Percentiles rank a stretch among this genome's conserved stretches.
Evolutionary conservation across 2,797 vertebrate species (phyloP).

Genomic region (Clarias laeviceps): DNA sequence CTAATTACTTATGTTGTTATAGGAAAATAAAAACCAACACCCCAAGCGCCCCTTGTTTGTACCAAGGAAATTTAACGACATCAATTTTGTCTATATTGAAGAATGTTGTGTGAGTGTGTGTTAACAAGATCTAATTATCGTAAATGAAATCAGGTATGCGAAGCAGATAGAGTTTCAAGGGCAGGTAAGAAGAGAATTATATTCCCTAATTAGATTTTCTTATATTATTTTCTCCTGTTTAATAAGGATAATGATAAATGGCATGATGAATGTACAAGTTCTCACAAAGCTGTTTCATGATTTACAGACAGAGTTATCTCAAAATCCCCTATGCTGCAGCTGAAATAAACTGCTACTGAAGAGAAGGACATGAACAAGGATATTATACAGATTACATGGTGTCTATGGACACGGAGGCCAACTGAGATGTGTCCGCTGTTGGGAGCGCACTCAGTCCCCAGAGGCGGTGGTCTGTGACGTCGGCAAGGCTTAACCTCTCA

Average conservation of each 20-base stretch:
- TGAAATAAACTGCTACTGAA: neutral
- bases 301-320: neutral
- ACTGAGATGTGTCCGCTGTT: neutral
- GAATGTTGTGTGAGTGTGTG: neutral
- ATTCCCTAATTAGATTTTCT: slow-evolving; percentile 16
- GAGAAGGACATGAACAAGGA: too few relatives aligned
- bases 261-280: neutral
- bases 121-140: slow-evolving; percentile 5
- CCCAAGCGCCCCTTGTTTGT: neutral
- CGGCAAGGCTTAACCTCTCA: slow-evolving; percentile 53
- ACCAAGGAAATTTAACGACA: neutral
- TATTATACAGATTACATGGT: too few relatives aligned
- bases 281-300: neutral
- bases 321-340: neutral
- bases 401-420: too few relatives aligned
- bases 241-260: neutral
- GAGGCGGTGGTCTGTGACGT: slow-evolving; percentile 70
- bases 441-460: slow-evolving; percentile 16
- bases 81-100: neutral
- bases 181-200: slow-evolving; percentile 7
- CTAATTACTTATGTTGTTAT: neutral
- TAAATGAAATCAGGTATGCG: slow-evolving; percentile 20
- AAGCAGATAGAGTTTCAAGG: slow-evolving; percentile 40
- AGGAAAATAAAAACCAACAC: slow-evolving; percentile 7
- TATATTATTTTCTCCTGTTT: neutral